Evolutionary conservation across 2,888 invertebrate genomes (phyloP).

Genomic region (Stenoptilia bipunctidactyla): DNA sequence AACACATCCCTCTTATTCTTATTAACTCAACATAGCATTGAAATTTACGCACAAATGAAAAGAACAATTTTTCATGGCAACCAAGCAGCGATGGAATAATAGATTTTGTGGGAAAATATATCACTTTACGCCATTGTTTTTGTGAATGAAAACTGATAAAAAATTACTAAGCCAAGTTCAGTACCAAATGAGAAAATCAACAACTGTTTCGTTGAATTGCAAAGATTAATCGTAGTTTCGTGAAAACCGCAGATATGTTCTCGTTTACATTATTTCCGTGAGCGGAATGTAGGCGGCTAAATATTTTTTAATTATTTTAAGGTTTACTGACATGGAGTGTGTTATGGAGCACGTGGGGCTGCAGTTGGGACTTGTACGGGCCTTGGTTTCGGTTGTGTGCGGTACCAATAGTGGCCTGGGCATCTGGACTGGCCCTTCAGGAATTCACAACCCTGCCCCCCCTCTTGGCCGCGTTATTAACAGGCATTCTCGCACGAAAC

Average conservation of each 20-base stretch:
- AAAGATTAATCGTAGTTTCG: too few relatives aligned
- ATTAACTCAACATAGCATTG: background rate
- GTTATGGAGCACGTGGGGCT: slow-evolving; percentile 40
- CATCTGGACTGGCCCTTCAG: slow-evolving; percentile 34
- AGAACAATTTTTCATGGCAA: too few relatives aligned
- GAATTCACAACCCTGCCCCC: slow-evolving; percentile 42
- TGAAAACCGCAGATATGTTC: too few relatives aligned
- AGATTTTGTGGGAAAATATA: background rate
- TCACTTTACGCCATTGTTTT: background rate
- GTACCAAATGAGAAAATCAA: too few relatives aligned
- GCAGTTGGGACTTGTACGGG: slow-evolving; percentile 43
- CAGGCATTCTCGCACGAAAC: slow-evolving; percentile 47
- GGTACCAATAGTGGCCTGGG: slow-evolving; percentile 41
- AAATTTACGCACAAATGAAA: too few relatives aligned
- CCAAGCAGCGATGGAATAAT: too few relatives aligned
- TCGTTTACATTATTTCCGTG: too few relatives aligned
- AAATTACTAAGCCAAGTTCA: too few relatives aligned
- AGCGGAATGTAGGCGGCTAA: too few relatives aligned
- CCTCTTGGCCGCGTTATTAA: slow-evolving; percentile 41
- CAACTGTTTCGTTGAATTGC: too few relatives aligned
- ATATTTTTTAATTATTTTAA: background rate
- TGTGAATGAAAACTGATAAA: too few relatives aligned
- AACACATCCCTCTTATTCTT: too few relatives aligned
- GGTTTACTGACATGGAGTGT: slow-evolving; percentile 31
- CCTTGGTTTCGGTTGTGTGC: slow-evolving; percentile 37